Base-by-base conservation (phyloP, 1,140 invertebrate genomes). In the Lordiphosa clarofinis region DNA sequence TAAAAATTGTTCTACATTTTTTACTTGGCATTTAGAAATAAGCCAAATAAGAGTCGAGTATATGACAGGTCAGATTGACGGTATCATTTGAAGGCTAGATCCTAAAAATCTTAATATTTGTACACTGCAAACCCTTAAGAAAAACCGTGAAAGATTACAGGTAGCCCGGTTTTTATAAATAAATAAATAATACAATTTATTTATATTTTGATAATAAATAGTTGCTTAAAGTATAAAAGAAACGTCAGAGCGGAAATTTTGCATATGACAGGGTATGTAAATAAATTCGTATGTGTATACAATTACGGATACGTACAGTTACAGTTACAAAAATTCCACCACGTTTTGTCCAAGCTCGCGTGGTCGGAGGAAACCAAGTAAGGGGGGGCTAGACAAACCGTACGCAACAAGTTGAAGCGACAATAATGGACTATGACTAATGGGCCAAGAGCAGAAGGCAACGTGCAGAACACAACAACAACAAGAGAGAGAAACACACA, bases 341-440 rank as follows among this genome's bases (percentile, higher is more conserved):
- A 67, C 64, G 63, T 67, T 48, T n/a, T n/a, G 35, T 37, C 35
- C n/a, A 37, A 37, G 35, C 36, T 33, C n/a, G 35, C 38, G 52
- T 50, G 40, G 36, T 44, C 35, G 63, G 64, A 58, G 63, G 12
- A 39, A 15, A 8, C 6, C 21, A 11, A 12, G 5, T 31, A 40
- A 8, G 35, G 33, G 13, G 42, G 40, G 15, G 15, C 35, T 24
- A 13, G 33, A 38, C 6, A 8, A 13, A 37, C 36, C 24, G 40
- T 47, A 54, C 59, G 71, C 75, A 79, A 79, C 75, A 79, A 75
- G 75, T 79, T 70, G 75, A 54, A 56, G 38, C 43, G 50, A 47
- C 56, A 35, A 50, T 44, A 44, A 49, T 50, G 55, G 52, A 47
- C 40, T 73, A 53, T 44, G 55, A 75, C 53, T 68, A 68, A 68